phyloP scores from a whole-genome alignment of 2,113 vertebrate genomes.

The Jacana jacana region DNA sequence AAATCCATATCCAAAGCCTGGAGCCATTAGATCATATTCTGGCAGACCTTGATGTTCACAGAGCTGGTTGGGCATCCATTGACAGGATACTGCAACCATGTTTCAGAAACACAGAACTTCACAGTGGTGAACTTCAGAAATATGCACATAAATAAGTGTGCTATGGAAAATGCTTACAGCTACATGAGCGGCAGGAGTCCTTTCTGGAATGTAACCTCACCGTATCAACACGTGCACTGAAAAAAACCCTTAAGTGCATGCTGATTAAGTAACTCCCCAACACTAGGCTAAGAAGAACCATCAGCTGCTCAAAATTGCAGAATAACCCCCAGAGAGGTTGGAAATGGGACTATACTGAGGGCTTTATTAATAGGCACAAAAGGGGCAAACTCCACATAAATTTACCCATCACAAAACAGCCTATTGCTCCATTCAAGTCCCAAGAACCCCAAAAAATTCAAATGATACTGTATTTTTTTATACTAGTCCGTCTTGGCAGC shows the following conservation, averaged over 20 bases:
- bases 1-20: constrained; percentile 38
- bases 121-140: background rate
- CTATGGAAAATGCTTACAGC: background rate
- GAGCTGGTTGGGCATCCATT: constrained; percentile 54
- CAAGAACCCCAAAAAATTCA: background rate
- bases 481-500: background rate
- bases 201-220: background rate
- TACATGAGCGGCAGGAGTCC: background rate
- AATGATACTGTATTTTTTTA: background rate
- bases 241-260: background rate
- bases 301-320: background rate
- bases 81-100: constrained; percentile 33
- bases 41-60: constrained; percentile 67
- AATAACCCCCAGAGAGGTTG: background rate
- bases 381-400: background rate
- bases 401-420: background rate
- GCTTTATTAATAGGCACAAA: background rate
- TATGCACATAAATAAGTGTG: background rate
- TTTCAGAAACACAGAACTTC: constrained; percentile 25
- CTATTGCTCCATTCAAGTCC: background rate
- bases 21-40: constrained; percentile 70
- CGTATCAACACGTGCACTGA: background rate
- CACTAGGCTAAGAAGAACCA: background rate
- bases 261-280: background rate
- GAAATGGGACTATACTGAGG: background rate